phyloP scores from a whole-genome alignment of 2,888 invertebrate genomes.

The Dioctria linearis region DNA sequence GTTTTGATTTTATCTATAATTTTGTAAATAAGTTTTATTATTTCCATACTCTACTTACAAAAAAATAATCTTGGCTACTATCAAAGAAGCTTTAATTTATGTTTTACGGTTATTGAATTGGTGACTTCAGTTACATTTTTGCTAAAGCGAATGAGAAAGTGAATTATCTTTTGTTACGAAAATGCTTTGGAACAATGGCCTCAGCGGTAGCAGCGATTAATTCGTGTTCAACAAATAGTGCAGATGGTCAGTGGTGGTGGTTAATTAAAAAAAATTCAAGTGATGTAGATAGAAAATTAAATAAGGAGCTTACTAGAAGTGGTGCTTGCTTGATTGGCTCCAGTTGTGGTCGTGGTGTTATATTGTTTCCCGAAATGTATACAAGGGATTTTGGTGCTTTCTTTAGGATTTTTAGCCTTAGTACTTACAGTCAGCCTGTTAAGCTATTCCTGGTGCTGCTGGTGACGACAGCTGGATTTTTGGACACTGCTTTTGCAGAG shows the following conservation, averaged over 20 bases:
- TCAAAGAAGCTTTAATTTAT: background rate
- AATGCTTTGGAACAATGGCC: slow-evolving; percentile 45
- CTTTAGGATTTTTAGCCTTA: slow-evolving; percentile 12
- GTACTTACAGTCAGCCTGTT: background rate
- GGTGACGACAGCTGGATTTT: slow-evolving; percentile 20
- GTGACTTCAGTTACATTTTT: too few relatives aligned
- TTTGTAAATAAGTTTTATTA: background rate
- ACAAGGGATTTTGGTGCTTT: slow-evolving; percentile 33
- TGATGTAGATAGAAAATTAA: slow-evolving; percentile 8
- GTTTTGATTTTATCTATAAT: slow-evolving; percentile 3
- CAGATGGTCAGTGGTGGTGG: slow-evolving; percentile 22
- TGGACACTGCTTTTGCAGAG: background rate
- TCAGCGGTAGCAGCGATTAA: slow-evolving; percentile 22
- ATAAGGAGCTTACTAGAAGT: slow-evolving; percentile 9
- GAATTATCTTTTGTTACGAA: slow-evolving; percentile 7
- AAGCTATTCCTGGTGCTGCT: slow-evolving; percentile 23
- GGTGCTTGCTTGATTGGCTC: slow-evolving; percentile 22
- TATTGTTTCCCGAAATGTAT: background rate
- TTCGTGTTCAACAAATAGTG: background rate
- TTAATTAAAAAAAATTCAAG: slow-evolving; percentile 26
- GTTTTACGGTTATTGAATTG: background rate
- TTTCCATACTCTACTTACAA: background rate
- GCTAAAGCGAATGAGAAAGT: background rate
- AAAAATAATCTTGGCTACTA: background rate
- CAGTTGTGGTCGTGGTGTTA: background rate